phyloP scores from a whole-genome alignment of 2,888 invertebrate genomes.

The Aphodius granarius region DNA sequence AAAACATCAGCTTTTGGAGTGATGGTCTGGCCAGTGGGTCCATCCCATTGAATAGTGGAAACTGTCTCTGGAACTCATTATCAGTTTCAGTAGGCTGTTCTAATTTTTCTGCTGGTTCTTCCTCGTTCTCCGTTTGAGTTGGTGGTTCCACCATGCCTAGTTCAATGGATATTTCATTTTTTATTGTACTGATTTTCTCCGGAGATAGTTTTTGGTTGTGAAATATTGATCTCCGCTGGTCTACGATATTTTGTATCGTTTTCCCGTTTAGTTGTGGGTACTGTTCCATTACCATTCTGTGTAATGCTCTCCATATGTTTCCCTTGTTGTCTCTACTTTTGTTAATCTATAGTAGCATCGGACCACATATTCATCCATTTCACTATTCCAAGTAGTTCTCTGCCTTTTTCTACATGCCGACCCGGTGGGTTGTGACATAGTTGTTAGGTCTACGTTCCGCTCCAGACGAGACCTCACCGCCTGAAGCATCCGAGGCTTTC shows the following conservation, averaged over 20 bases:
- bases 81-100: neutral
- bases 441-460: too few species aligned
- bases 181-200: neutral
- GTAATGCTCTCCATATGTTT: neutral
- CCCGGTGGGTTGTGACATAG: neutral
- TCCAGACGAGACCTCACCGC: too few species aligned
- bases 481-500: too few species aligned
- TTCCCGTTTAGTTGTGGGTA: neutral
- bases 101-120: too few species aligned
- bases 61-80: neutral
- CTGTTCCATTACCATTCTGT: too few species aligned
- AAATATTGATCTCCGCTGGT: neutral
- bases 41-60: neutral
- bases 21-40: neutral
- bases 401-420: neutral
- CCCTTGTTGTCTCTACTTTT: neutral
- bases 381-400: neutral
- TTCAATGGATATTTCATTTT: neutral
- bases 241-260: neutral
- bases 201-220: neutral
- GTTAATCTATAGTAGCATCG: neutral
- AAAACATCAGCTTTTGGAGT: neutral
- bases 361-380: neutral
- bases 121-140: neutral
- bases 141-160: neutral